A percentile compares a stretch with the other conserved stretches of the same genome.
These are phyloP conservation scores for Papilio xuthus DNA, from an alignment of 1,140 invertebrate species.

Conservation along the genomic window DNA sequence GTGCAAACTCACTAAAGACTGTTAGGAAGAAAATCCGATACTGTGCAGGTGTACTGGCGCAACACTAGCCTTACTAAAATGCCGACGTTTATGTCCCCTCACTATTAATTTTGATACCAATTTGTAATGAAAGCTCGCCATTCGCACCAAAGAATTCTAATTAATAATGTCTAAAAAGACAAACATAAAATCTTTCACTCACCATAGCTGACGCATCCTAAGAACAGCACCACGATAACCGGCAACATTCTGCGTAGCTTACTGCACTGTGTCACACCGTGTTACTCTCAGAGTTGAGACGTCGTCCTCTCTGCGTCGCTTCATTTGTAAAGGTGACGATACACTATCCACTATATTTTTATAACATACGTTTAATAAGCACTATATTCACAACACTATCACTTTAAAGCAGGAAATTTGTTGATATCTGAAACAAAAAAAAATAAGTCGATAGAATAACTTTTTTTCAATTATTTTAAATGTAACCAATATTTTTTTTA, in stretches of 20 bases:
- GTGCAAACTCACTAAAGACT: not conserved
- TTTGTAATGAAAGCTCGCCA: no score
- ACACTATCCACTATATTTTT: slow-evolving; percentile 56
- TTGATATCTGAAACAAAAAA: slow-evolving; percentile 54
- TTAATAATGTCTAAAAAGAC: no score
- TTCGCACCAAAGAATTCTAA: no score
- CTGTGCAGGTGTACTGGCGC: no score
- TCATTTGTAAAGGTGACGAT: slow-evolving; percentile 60
- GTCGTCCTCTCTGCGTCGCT: slow-evolving; percentile 56
- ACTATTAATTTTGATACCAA: no score
- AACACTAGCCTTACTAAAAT: no score
- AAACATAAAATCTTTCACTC: slow-evolving; percentile 49
- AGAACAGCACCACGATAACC: slow-evolving; percentile 48
- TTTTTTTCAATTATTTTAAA: no score
- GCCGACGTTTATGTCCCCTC: no score
- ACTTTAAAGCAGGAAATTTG: not conserved
- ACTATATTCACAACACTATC: slow-evolving; percentile 23
- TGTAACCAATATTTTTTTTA: no score
- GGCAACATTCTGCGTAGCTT: slow-evolving; percentile 55
- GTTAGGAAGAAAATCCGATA: no score
- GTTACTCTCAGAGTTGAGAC: slow-evolving; percentile 38
- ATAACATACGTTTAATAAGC: slow-evolving; percentile 43
- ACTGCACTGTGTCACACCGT: slow-evolving; percentile 49
- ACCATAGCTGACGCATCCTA: slow-evolving; percentile 64
- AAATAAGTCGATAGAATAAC: no score